Evolutionary conservation across 2,888 invertebrate species (phyloP).

Genomic region (Macroteleia sp.): DNA sequence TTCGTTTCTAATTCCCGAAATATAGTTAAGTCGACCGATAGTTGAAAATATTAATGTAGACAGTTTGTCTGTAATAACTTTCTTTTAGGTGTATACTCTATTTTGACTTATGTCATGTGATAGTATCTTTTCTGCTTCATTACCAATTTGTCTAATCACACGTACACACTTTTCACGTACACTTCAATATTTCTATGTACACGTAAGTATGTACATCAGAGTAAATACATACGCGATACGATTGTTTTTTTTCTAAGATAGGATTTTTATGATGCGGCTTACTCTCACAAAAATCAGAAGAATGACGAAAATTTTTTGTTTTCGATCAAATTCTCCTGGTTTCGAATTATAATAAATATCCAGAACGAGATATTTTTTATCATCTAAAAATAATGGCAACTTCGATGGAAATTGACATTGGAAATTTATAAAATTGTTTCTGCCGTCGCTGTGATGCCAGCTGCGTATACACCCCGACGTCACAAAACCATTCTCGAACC

Average conservation of each 20-base stretch:
- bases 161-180: slow-evolving; percentile 13
- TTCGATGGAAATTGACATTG: too few relatives aligned
- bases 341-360: slow-evolving; percentile 23
- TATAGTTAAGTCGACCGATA: slow-evolving; percentile 36
- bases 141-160: slow-evolving; percentile 45
- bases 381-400: slow-evolving; percentile 15
- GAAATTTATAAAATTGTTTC: not conserved
- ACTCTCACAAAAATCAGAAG: not conserved
- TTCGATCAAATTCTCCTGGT: slow-evolving; percentile 1
- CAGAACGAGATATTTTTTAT: not conserved
- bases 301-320: not conserved
- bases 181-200: slow-evolving; percentile 44
- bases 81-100: slow-evolving; percentile 52
- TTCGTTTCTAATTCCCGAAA: slow-evolving; percentile 42
- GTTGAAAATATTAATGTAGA: slow-evolving; percentile 53
- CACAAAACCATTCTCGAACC: too few relatives aligned
- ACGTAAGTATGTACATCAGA: slow-evolving; percentile 53
- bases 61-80: slow-evolving; percentile 46
- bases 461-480: too few relatives aligned
- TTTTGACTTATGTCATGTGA: slow-evolving; percentile 45
- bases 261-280: slow-evolving; percentile 35
- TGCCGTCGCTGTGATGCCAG: too few relatives aligned
- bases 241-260: slow-evolving; percentile 43
- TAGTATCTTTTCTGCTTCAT: slow-evolving; percentile 36
- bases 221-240: slow-evolving; percentile 58